Conservation (phyloP, 2,888 invertebrate genomes). For the Atethmia centrago region DNA sequence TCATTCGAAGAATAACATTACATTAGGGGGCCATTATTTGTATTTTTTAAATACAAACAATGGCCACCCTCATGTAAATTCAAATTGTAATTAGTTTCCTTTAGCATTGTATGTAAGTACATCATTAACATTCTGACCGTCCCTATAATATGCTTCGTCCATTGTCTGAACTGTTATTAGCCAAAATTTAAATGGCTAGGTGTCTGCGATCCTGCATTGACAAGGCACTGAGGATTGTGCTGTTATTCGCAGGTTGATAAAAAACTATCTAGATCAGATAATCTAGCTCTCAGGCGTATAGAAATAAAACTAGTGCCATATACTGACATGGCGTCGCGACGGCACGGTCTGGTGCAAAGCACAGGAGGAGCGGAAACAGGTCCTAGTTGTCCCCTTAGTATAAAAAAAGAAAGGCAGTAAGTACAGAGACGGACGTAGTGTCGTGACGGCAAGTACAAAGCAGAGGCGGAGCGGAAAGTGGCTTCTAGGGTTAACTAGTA, state of each 20-base stretch:
- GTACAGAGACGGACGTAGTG: background rate
- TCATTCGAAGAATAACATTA: constrained; percentile 8
- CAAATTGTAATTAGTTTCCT: constrained; percentile 14
- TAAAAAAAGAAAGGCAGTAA: background rate
- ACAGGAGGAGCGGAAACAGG: constrained; percentile 82
- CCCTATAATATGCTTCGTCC: background rate
- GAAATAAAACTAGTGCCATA: constrained; percentile 50
- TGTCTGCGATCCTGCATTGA: background rate
- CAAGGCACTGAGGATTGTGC: background rate
- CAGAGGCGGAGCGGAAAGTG: background rate
- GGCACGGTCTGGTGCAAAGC: constrained; percentile 84
- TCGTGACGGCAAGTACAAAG: background rate
- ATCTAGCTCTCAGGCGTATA: background rate
- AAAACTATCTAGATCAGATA: background rate
- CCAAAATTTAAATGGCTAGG: background rate
- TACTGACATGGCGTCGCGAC: constrained; percentile 80
- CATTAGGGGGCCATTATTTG: constrained; percentile 13
- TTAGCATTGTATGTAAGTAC: constrained; percentile 3
- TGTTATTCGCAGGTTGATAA: background rate
- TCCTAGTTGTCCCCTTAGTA: background rate
- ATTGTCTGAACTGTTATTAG: constrained; percentile 10
- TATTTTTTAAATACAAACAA: too few relatives aligned
- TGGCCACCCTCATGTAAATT: too few relatives aligned
- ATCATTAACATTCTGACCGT: constrained; percentile 3
- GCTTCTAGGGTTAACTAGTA: too few relatives aligned